Percentiles rank a stretch among this genome's conserved stretches.
phyloP scores from a whole-genome alignment of 2,113 vertebrate species.

The Stegastes partitus region DNA sequence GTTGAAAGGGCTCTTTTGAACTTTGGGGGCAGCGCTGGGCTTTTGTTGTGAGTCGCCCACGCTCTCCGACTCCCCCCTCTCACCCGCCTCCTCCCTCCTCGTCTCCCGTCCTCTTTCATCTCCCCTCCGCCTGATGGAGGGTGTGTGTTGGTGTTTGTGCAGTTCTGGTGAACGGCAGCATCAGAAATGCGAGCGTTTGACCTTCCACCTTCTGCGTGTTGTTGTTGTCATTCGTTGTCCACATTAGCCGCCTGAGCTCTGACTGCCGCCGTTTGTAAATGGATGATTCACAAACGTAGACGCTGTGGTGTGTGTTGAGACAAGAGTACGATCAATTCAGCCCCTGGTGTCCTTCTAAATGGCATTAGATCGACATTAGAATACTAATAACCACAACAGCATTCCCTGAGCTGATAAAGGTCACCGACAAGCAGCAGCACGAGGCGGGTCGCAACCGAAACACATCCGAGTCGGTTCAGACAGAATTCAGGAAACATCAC shows the following conservation, averaged over 20 bases:
- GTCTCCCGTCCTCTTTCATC: slow-evolving; percentile 66
- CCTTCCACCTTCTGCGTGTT: slow-evolving; percentile 52
- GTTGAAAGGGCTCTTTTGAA: slow-evolving; percentile 77
- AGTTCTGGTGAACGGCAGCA: neutral
- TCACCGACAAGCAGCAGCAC: slow-evolving; percentile 32
- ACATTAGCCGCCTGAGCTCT: slow-evolving; percentile 50
- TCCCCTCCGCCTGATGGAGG: slow-evolving; percentile 27
- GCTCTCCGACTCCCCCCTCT: slow-evolving; percentile 22
- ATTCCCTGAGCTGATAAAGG: slow-evolving; percentile 50
- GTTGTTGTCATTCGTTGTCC: slow-evolving; percentile 44
- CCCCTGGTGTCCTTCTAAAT: slow-evolving; percentile 44
- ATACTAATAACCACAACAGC: slow-evolving; percentile 56
- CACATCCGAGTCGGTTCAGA: too few relatives aligned
- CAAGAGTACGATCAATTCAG: slow-evolving; percentile 42
- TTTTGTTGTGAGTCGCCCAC: slow-evolving; percentile 67
- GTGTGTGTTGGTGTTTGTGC: slow-evolving; percentile 6
- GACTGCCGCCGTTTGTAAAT: slow-evolving; percentile 12
- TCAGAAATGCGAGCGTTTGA: slow-evolving; percentile 51
- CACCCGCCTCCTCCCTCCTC: slow-evolving; percentile 37
- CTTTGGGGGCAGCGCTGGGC: slow-evolving; percentile 57
- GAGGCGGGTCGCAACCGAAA: too few relatives aligned
- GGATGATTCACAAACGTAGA: neutral
- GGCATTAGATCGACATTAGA: slow-evolving; percentile 55
- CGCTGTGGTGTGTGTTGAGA: neutral
- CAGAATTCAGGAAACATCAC: too few relatives aligned